Conservation (phyloP, 1,140 invertebrate species). For the Fopius arisanus region DNA sequence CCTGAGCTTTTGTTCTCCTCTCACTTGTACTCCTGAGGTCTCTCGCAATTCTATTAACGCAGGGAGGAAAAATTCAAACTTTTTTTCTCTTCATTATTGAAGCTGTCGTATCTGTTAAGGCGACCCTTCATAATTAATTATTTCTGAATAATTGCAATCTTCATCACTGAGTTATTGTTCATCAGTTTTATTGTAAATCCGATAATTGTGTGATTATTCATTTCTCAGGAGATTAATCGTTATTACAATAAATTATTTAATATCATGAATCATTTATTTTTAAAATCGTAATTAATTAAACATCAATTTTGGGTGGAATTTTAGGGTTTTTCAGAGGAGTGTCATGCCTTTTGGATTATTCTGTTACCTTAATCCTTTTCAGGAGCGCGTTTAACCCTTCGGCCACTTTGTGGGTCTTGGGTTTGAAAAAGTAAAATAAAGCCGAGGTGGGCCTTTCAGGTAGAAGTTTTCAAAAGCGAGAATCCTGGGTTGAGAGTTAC, state of each 20-base stretch:
- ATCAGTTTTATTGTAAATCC: no score
- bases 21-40: slow-evolving; percentile 1
- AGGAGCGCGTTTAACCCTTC: background rate
- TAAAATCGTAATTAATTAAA: no score
- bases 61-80: background rate
- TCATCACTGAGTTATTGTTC: no score
- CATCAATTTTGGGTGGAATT: no score
- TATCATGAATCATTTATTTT: background rate
- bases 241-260: background rate
- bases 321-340: no score
- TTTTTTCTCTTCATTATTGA: background rate
- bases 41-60: background rate
- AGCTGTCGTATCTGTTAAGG: no score
- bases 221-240: no score
- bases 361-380: background rate
- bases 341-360: background rate
- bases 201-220: no score
- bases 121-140: no score
- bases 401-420: background rate
- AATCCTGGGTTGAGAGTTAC: background rate
- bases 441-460: background rate
- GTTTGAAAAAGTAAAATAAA: background rate
- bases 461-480: background rate
- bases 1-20: slow-evolving; percentile 39
- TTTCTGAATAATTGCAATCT: no score